These are phyloP conservation scores for Oeneis ivallda DNA, from an alignment of 2,888 invertebrate genomes.

Conservation along the genomic window DNA sequence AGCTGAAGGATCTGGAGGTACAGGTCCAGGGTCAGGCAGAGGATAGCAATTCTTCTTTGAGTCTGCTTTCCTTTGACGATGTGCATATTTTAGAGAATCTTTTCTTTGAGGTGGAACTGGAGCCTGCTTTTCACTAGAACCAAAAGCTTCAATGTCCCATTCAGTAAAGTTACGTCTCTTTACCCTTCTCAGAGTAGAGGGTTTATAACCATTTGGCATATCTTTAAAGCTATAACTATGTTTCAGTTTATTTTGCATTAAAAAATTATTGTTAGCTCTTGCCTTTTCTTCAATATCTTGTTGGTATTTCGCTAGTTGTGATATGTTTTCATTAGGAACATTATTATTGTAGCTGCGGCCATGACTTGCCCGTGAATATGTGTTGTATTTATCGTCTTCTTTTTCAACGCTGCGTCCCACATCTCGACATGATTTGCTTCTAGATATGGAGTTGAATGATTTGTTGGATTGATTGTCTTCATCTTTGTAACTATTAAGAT, in stretches of 20 bases:
- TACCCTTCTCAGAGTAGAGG: slow-evolving; percentile 81
- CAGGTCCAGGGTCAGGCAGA: slow-evolving; percentile 73
- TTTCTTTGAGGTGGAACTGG: slow-evolving; percentile 73
- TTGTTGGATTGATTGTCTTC: slow-evolving; percentile 60
- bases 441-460: slow-evolving; percentile 73
- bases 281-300: slow-evolving; percentile 81
- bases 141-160: slow-evolving; percentile 80
- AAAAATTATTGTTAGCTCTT: slow-evolving; percentile 77
- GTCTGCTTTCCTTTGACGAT: slow-evolving; percentile 75
- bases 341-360: slow-evolving; percentile 60
- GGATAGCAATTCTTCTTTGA: slow-evolving; percentile 69
- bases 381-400: slow-evolving; percentile 54
- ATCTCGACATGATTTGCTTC: slow-evolving; percentile 77
- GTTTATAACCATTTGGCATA: slow-evolving; percentile 83
- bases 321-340: slow-evolving; percentile 71
- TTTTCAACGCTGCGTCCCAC: slow-evolving; percentile 63
- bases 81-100: slow-evolving; percentile 78
- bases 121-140: slow-evolving; percentile 62
- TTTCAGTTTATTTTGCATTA: slow-evolving; percentile 76
- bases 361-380: slow-evolving; percentile 58
- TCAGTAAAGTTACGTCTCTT: slow-evolving; percentile 80
- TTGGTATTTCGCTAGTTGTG: slow-evolving; percentile 84
- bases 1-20: slow-evolving; percentile 72
- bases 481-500: slow-evolving; percentile 72
- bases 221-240: slow-evolving; percentile 83